Base-by-base conservation (phyloP, 2,113 vertebrate species). In the Melozone crissalis region DNA sequence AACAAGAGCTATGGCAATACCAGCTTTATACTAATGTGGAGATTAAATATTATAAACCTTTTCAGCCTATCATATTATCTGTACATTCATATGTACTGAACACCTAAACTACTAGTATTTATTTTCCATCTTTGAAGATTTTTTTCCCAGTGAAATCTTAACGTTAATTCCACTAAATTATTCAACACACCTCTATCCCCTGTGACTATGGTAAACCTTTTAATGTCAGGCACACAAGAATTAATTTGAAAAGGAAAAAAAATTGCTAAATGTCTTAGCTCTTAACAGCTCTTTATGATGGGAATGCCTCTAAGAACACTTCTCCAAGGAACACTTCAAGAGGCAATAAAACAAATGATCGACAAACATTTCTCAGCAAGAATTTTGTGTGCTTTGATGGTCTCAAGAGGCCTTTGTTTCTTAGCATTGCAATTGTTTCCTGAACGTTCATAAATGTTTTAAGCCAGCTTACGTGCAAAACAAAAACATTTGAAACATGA, bases 261-360 rank as follows among this genome's bases (percentile, higher is more conserved):
- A 22, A 75, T 2, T 33, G 52, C 58, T 74, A 51, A 90, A n/a
- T 54, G 35, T 46, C 46, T 46, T 46, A 46, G 20, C 46, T 46
- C 46, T 22, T 46, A 46, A 46, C 22, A 47, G 46, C 20, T 81
- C 19, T 85, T 83, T 77, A 71, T 63, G 65, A 77, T 55, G 23
- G 27, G 35, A 89, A 54, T 59, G 52, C 52, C 74, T 85, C 81
- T 88, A 85, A 90, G 67, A 90, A 88, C 0, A 0, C n/a, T 88
- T 43, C 88, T 95, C 73, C 61, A 86, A 90, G 76, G 67, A 88
- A 77, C 55, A 54, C n/a, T 92, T 84, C 72, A 93, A 90, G 66
- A 81, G 33, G 63, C 59, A 89, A 37, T 67, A 87, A 94, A 86
- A 72, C 47, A 90, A 77, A 71, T 63, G 63, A 84, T 19, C 78